Base-by-base conservation (phyloP, 2,113 vertebrate genomes). In the Stigmatopora argus region DNA sequence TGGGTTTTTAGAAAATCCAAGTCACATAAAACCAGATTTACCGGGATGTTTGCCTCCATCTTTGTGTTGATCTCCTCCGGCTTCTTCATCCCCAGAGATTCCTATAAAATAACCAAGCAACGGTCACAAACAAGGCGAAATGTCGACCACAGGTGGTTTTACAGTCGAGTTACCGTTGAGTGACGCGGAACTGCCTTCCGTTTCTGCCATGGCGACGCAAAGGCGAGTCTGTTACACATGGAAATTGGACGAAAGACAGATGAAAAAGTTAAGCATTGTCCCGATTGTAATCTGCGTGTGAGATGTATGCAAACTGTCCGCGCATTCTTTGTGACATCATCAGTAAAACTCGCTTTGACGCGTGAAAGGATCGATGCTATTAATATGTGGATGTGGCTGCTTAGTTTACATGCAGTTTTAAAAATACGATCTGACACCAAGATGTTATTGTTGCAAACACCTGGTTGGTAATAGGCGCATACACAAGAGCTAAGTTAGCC, bases 61-160 rank as follows among this genome's bases (percentile, higher is more conserved):
- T 78, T 74, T 65, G 31, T 63, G 78, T 18, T 73, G 76, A 63
- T 83, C 85, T 41, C 88, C 80, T 49, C 67, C 87, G 2, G 86
- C 60, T 12, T 89, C 86, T 23, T 84, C 78, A 11, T 89, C 89
- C n/a, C 90, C 91, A 21, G 88, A 75, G 8, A 70, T 79, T 72
- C 86, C 90, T 89, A 51, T 11, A 44, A 58, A 69, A 70, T 3
- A 41, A 61, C 35, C 17, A 19, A n/a, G 35, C 35, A 21, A 9
- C 3, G 13, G 23, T 61, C 9, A 41, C 17, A 61, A 19, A 56
- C 9, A 18, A 61, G 14, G 17, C 3, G 0, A 61, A 19, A 44
- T 21, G 53, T 35, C n/a, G 7, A 44, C 34, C 58, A 61, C 34
- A 19, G 35, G 35, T 61, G 3, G 58, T 44, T 21, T 31, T 17